Percentiles rank a stretch among this genome's conserved stretches.
These are phyloP conservation scores for Dryas iulia DNA, from an alignment of 1,140 invertebrate genomes.

Conservation along the genomic window DNA sequence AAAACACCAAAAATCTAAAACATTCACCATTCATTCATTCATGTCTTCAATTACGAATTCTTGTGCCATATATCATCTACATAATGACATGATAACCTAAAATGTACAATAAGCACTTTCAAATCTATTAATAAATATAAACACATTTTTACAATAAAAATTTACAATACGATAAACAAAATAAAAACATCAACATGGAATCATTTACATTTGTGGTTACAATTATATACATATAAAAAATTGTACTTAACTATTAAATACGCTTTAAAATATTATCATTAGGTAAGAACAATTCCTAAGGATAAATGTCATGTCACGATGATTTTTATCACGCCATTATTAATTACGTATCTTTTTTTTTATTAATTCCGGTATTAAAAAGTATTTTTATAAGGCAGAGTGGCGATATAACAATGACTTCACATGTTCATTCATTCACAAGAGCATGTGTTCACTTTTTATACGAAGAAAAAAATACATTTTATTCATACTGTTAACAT, in stretches of 20 bases:
- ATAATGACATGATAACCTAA: background rate
- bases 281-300: slow-evolving; percentile 5
- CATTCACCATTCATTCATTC: too few species aligned
- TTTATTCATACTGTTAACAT: too few species aligned
- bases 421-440: too few species aligned
- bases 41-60: background rate
- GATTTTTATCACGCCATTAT: background rate
- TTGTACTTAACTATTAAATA: slow-evolving; percentile 11
- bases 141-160: background rate
- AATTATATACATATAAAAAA: slow-evolving; percentile 17
- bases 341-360: background rate
- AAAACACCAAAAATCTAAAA: too few species aligned
- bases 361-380: background rate
- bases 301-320: background rate
- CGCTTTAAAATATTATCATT: slow-evolving; percentile 1
- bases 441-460: too few species aligned
- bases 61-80: background rate
- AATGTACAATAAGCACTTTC: background rate
- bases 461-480: too few species aligned
- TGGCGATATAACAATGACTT: background rate
- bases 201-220: slow-evolving; percentile 5
- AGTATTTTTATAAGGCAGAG: slow-evolving; percentile 1
- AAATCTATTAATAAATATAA: background rate
- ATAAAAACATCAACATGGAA: slow-evolving; percentile 13
- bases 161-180: background rate